Percentiles rank a stretch among this genome's conserved stretches.
phyloP scores from a whole-genome alignment of 2,797 vertebrate species.

The Ctenosaura bakeri region DNA sequence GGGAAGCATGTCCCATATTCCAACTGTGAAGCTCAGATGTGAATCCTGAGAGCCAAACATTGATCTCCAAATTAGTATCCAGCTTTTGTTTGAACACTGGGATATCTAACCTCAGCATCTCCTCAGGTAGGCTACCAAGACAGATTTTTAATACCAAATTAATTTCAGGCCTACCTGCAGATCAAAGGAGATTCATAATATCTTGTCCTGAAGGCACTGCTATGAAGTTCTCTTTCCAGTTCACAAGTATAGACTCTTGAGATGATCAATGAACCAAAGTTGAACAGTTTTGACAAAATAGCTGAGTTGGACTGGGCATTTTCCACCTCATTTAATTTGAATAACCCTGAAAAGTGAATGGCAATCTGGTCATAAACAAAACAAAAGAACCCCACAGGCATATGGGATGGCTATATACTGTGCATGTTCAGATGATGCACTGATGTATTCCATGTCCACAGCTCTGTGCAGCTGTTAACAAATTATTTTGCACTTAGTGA shows the following conservation, averaged over 20 bases:
- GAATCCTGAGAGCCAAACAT: not conserved
- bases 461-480: not conserved
- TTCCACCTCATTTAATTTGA: not conserved
- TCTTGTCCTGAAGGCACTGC: not conserved
- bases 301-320: not conserved
- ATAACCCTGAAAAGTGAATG: not conserved
- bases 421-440: not conserved
- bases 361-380: not conserved
- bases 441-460: not conserved
- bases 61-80: not conserved
- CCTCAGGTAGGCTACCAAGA: not conserved
- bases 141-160: not conserved
- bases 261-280: not conserved
- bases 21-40: not conserved
- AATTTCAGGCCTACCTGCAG: not conserved
- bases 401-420: not conserved
- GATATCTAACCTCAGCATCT: not conserved
- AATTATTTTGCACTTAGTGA: not conserved
- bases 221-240: constrained; percentile 10
- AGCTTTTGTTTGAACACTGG: not conserved
- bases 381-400: not conserved
- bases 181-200: constrained; percentile 7
- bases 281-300: not conserved
- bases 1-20: not conserved
- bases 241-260: not conserved